Base-by-base conservation (phyloP, 1,140 invertebrate species). In the Epicauta chinensis region DNA sequence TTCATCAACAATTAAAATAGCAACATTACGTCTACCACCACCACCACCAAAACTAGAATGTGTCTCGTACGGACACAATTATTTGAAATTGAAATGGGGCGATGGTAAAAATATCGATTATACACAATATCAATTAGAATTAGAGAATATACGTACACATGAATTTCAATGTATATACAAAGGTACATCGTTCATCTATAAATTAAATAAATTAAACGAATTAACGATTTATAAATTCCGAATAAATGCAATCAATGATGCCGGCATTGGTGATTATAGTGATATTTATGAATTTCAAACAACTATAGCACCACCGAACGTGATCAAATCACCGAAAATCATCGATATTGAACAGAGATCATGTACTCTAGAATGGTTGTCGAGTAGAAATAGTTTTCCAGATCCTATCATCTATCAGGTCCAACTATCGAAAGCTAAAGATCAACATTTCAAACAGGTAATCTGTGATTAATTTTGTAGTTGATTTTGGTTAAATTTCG, bases 1-100 rank as follows among this genome's bases (percentile, higher is more conserved):
- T 69, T 91, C 87, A 50, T 73, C 82, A 15, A 23, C 23, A 5
- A 7, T 23, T 5, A 23, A 23, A 23, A 7, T 23, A 7, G 4
- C 23, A 23, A 74, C 80, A 32, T 70, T 86, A 11, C 83, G 83
- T 70, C 75, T 87, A 7, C 89, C 90, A 1, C 91, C 91, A 1
- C 58, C 75, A 2, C 84, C 90, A 14, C 89, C 91, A 1, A 69
- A 70, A 36, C 71, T 93, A 10, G 82, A 89, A 60, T 87, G 84
- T 67, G 76, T 82, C 5, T 78, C 77, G 36, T 72, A 75, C 4
- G 82, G 81, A 1, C 86, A 90, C 70, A 91, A 91, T 71, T 84
- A 81, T 70, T 75, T 94, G 40, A 90, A 89, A 65, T 74, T 94
- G 13, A 89, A 89, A 68, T 94, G 91, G 91, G 82, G 80, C 12